Conservation (phyloP, 1,140 invertebrate genomes). For the Drosophila nigrodunni region DNA sequence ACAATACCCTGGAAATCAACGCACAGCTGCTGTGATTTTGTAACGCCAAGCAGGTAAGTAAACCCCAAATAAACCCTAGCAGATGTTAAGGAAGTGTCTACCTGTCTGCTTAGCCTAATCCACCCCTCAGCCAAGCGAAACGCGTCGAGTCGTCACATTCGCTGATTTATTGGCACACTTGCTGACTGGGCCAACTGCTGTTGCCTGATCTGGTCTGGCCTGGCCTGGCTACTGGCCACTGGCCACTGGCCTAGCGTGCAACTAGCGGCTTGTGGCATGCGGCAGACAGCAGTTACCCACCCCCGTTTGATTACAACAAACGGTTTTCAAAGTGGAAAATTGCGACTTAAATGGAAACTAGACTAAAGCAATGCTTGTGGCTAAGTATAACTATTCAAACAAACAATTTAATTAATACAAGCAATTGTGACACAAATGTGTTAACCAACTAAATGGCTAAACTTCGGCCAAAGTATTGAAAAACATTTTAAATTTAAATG, state of each 20-base stretch:
- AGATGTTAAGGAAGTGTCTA: not conserved
- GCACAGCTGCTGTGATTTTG: not conserved
- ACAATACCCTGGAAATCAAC: not conserved
- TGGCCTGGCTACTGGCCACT: not conserved
- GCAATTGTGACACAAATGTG: too few species aligned
- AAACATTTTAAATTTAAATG: too few species aligned
- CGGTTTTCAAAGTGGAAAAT: not conserved
- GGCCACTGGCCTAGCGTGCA: conserved; percentile 45
- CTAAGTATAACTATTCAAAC: too few species aligned
- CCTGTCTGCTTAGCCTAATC: not conserved
- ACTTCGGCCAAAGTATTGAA: too few species aligned
- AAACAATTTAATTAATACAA: too few species aligned
- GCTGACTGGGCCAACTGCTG: conserved; percentile 62
- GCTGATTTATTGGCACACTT: conserved; percentile 77
- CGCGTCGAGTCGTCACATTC: conserved; percentile 57
- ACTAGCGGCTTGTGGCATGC: conserved; percentile 9
- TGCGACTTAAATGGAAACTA: not conserved
- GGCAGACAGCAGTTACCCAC: conserved; percentile 11
- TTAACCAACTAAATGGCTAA: too few species aligned
- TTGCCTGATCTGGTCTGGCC: not conserved
- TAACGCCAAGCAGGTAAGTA: not conserved
- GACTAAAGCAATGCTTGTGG: not conserved
- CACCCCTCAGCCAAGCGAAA: not conserved
- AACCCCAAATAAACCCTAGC: not conserved
- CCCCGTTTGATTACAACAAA: conserved; percentile 26